Base-by-base conservation (phyloP, 2,113 vertebrate genomes). In the Solea solea region DNA sequence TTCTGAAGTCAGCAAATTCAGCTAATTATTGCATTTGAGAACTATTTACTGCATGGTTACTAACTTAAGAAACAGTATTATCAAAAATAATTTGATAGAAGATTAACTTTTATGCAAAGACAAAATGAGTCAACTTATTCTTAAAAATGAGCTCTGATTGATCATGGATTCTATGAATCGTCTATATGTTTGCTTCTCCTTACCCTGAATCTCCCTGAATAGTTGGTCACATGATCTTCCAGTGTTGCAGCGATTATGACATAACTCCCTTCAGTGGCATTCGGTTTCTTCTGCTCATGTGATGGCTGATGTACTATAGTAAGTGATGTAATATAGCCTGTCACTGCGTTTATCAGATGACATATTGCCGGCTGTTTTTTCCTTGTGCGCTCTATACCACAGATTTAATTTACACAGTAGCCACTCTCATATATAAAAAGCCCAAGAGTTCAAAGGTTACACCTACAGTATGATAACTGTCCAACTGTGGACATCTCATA, bases 391-490 rank as follows among this genome's bases (percentile, higher is more conserved):
- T 21, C 48, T 76, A 46, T 13, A 28, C 16, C n/a, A 46, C 12
- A 63, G 51, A 69, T 70, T 12, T 12, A 61, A 60, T 53, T 41
- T 39, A 41, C n/a, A 40, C 50, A 63, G 42, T 48, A 39, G 14
- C 62, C 53, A 45, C 9, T 42, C 14, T 61, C 25, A 45, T 51
- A 54, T 69, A 53, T 55, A 52, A 58, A 74, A 74, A 73, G 25
- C 39, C 59, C 28, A 8, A 28, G 25, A 62, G 83, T 78, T 83
- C 69, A 85, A 60, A 73, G 75, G 73, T 80, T 49, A 50, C 82
- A 85, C 67, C 62, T 80, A 21, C 21, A 21, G 21, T 21, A 74
- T 25, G 60, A 74, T 74, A 56, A 64, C 72, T 81, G 76, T 70
- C 51, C 71, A 61, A 44, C 56, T 13, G 60, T 69, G 65, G 70